phyloP scores from a whole-genome alignment of 2,888 invertebrate species.

The Drosophila neotestacea region DNA sequence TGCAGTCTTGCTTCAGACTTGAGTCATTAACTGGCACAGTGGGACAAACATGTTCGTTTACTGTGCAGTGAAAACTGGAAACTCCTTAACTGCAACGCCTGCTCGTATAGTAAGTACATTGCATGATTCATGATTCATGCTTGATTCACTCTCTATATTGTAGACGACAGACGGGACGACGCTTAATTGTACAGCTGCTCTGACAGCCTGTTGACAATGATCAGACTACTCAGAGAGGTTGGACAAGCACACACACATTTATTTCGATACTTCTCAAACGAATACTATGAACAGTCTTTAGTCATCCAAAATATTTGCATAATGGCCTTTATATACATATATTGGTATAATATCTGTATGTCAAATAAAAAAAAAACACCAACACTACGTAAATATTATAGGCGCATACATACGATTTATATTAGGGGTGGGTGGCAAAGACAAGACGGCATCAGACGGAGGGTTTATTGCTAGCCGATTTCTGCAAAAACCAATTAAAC shows the following conservation, averaged over 20 bases:
- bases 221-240: slow-evolving; percentile 13
- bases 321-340: background rate
- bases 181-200: slow-evolving; percentile 54
- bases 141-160: slow-evolving; percentile 35
- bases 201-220: slow-evolving; percentile 10
- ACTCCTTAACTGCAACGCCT: slow-evolving; percentile 33
- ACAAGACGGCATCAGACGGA: no score
- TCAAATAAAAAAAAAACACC: no score
- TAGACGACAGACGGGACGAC: slow-evolving; percentile 40
- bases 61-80: slow-evolving; percentile 30
- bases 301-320: slow-evolving; percentile 44
- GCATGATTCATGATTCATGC: slow-evolving; percentile 49
- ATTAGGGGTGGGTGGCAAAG: no score
- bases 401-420: no score
- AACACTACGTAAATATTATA: no score
- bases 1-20: slow-evolving; percentile 59
- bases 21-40: slow-evolving; percentile 69
- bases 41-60: slow-evolving; percentile 27
- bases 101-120: background rate
- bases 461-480: no score
- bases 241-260: slow-evolving; percentile 14
- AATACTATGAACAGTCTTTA: slow-evolving; percentile 28
- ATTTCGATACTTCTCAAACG: slow-evolving; percentile 16
- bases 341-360: no score
- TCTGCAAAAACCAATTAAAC: no score